Conservation (phyloP, 2,888 invertebrate genomes). For the Dryobotodes eremita region DNA sequence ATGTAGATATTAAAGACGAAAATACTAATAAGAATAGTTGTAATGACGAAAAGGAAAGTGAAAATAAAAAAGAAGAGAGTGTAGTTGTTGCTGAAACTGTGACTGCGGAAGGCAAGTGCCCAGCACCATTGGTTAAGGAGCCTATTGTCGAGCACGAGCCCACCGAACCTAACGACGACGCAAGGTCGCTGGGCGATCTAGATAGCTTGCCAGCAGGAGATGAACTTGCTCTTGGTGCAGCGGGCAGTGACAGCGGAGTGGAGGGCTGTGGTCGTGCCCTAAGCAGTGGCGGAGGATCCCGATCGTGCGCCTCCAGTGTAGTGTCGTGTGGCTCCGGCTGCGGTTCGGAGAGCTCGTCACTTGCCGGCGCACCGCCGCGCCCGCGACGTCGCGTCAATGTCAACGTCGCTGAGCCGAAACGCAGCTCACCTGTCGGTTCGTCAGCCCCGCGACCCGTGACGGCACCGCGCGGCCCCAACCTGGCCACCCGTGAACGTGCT, state of each 20-base stretch:
- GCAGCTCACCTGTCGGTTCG: constrained; percentile 88
- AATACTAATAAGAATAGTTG: constrained; percentile 70
- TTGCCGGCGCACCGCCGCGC: constrained; percentile 90
- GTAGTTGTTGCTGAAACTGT: constrained; percentile 72
- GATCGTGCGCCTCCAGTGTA: constrained; percentile 94
- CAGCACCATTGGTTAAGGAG: constrained; percentile 73
- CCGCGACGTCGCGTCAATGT: constrained; percentile 91
- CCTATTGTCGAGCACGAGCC: constrained; percentile 78
- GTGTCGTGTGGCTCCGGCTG: constrained; percentile 95
- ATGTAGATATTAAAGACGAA: constrained; percentile 65
- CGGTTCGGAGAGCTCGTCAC: constrained; percentile 95
- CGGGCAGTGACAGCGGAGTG: constrained; percentile 96
- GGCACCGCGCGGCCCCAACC: constrained; percentile 87
- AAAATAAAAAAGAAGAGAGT: constrained; percentile 67
- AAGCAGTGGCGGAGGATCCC: constrained; percentile 92
- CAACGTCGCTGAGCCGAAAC: constrained; percentile 89
- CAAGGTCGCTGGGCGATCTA: constrained; percentile 84
- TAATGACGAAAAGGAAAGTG: constrained; percentile 74
- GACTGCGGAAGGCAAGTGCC: constrained; percentile 71
- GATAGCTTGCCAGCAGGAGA: constrained; percentile 87
- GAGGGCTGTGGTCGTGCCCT: constrained; percentile 93
- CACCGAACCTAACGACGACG: constrained; percentile 85
- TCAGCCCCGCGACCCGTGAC: constrained; percentile 89
- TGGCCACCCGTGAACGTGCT: constrained; percentile 91
- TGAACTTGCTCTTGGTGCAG: constrained; percentile 87